A percentile compares a stretch with the other conserved stretches of the same genome.
phyloP scores from a whole-genome alignment of 2,113 vertebrate species.

The Burhinus oedicnemus region DNA sequence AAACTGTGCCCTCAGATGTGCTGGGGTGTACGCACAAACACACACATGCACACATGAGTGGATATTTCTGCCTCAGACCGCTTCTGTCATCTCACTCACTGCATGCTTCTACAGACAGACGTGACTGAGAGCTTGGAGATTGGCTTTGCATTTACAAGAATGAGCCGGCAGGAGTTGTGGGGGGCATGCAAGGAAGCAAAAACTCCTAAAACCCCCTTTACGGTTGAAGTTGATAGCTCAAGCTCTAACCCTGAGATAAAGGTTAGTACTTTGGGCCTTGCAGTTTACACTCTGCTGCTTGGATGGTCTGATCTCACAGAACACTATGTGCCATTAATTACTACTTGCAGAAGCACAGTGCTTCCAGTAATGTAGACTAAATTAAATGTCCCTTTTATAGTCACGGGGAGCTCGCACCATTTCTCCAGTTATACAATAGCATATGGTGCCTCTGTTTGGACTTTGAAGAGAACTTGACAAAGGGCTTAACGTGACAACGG shows the following conservation, averaged over 20 bases:
- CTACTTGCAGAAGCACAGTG: not conserved
- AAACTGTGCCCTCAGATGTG: not conserved
- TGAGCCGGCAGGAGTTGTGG: not conserved
- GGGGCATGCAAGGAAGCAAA: not conserved
- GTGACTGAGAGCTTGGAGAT: not conserved
- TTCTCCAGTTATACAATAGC: not conserved
- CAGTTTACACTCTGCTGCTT: not conserved
- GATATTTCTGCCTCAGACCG: not conserved
- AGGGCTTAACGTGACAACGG: fast-evolving
- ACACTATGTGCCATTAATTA: not conserved
- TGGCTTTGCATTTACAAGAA: not conserved
- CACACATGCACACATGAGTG: fast-evolving
- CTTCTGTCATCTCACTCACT: not conserved
- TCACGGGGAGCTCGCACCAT: not conserved
- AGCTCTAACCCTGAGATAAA: not conserved
- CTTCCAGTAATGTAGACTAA: not conserved
- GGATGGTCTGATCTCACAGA: not conserved
- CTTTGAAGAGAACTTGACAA: not conserved
- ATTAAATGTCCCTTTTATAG: not conserved
- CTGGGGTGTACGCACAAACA: not conserved
- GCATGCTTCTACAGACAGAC: fast-evolving
- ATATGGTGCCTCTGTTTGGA: not conserved
- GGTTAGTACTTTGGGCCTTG: not conserved
- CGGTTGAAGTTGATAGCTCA: not conserved
- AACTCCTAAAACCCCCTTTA: not conserved